Base-by-base conservation (phyloP, 1,140 invertebrate species). In the Musca domestica region DNA sequence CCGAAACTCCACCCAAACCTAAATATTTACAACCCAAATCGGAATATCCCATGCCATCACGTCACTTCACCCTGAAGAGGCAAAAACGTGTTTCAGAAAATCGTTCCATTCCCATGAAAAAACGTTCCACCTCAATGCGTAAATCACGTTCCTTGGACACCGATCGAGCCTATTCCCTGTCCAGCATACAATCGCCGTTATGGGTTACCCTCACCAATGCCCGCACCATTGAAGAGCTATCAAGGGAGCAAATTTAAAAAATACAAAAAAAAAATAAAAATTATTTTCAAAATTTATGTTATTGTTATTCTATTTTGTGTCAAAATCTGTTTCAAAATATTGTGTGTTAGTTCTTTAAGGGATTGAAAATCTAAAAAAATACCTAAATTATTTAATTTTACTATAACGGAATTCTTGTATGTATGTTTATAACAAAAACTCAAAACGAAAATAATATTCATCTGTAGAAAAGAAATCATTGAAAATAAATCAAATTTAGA, bases 151-250 rank as follows among this genome's bases (percentile, higher is more conserved):
- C 75, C 2, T 51, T 78, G 25, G 75, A 78, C 69, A 71, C 76
- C 2, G 76, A 78, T 17, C 72, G 71, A 41, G 27, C 22, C 10
- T 80, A 71, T 46, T 74, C 76, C 5, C 56, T 81, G 69, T 67
- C 76, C 64, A 75, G 75, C 68, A 81, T 82, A 25, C 75, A 87
- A 70, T 84, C 85, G 1, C 88, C 88, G 0, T 74, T 89, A 15
- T 89, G 88, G 88, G 88, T 86, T 12, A 85, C 88, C 25, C 80
- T 89, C 67, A 89, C 88, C 17, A 86, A 89, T 74, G 87, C 85
- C 19, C 86, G 86, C 48, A 83, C 84, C 23, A 80, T 87, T 67
- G 81, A 78, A 66, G 80, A 81, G 73, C 9, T 64, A 25, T 64
- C 63, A 46, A 47, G 46, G 34, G 63, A 47, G 63, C 34, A 64